Evolutionary conservation across 2,888 invertebrate genomes (phyloP).

Genomic region (Tridacna crocea): DNA sequence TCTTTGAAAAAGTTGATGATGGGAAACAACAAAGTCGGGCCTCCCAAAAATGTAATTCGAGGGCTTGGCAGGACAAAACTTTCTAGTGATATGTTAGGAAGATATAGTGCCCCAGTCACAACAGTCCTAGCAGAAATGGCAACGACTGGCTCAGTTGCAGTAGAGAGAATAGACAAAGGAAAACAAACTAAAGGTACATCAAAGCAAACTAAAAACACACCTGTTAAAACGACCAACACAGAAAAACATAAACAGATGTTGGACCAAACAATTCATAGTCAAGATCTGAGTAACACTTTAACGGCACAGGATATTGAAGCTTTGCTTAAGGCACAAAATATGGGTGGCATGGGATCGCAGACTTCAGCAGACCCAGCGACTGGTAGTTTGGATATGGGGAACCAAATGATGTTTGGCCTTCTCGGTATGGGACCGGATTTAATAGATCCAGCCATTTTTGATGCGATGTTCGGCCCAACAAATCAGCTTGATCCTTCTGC

Average conservation of each 20-base stretch:
- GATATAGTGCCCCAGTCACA: background rate
- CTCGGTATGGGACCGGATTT: conserved; percentile 8
- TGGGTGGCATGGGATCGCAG: conserved; percentile 1
- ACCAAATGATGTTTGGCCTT: conserved; percentile 24
- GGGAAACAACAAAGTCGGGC: conserved; percentile 1
- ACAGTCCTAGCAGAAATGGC: conserved; percentile 12
- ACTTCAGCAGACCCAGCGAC: background rate
- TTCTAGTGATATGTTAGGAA: background rate
- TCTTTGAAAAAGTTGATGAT: conserved; percentile 5
- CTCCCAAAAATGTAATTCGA: background rate
- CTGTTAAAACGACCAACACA: background rate
- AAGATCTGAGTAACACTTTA: background rate
- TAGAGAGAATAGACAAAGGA: conserved; percentile 12
- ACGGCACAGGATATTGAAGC: background rate
- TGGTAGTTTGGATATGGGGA: conserved; percentile 4
- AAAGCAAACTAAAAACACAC: background rate
- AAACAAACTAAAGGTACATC: background rate
- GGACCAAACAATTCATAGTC: background rate
- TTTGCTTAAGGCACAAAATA: conserved; percentile 9
- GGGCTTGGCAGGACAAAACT: background rate
- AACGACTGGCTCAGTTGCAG: conserved; percentile 1
- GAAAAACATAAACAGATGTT: background rate
- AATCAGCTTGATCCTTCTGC: conserved; percentile 6
- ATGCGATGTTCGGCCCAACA: conserved; percentile 5
- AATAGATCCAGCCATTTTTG: conserved; percentile 17